A percentile compares a stretch with the other conserved stretches of the same genome.
These are phyloP conservation scores for Liposcelis brunnea DNA, from an alignment of 2,888 invertebrate species.

Conservation along the genomic window DNA sequence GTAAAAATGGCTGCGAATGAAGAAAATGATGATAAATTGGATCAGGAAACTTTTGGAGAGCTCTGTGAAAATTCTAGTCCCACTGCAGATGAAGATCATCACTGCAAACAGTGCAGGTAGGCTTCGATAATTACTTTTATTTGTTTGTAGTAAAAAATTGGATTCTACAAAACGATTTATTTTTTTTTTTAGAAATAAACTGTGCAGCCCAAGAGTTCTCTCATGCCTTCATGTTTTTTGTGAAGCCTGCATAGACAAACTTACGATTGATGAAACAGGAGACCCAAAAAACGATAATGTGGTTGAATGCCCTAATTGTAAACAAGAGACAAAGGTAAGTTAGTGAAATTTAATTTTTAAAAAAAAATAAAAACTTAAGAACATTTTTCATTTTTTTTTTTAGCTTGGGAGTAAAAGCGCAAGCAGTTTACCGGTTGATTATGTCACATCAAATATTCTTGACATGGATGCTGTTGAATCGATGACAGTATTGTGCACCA, in stretches of 20 bases:
- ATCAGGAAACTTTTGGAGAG: conserved; percentile 2
- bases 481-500: conserved; percentile 60
- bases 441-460: conserved; percentile 67
- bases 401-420: conserved; percentile 60
- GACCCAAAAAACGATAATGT: conserved; percentile 36
- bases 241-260: conserved; percentile 73
- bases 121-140: too few species aligned
- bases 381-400: conserved; percentile 5
- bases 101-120: conserved; percentile 13
- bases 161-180: too few species aligned
- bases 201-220: conserved; percentile 70
- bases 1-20: neutral
- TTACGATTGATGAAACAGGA: conserved; percentile 51
- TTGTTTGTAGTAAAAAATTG: too few species aligned
- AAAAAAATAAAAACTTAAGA: neutral
- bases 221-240: conserved; percentile 92
- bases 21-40: conserved; percentile 6
- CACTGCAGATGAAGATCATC: neutral
- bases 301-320: conserved; percentile 64
- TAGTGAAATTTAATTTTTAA: neutral
- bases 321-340: conserved; percentile 63
- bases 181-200: conserved; percentile 40
- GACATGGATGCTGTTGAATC: conserved; percentile 65
- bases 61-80: too few species aligned
- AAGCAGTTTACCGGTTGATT: conserved; percentile 66